Evolutionary conservation across 2,888 invertebrate genomes (phyloP).

Genomic region (Hemaris fuciformis): DNA sequence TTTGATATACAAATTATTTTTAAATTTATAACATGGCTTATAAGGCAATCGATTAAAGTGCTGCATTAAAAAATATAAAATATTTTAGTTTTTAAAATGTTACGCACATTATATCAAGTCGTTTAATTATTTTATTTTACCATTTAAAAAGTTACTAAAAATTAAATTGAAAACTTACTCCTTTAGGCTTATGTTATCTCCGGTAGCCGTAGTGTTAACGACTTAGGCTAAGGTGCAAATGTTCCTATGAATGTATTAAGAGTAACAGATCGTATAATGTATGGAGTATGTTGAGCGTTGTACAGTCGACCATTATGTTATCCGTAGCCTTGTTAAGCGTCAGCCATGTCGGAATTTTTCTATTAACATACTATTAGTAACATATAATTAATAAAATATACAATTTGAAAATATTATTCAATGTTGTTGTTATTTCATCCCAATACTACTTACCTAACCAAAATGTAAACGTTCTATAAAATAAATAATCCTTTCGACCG

Average conservation of each 20-base stretch:
- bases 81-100: background rate
- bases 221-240: constrained; percentile 75
- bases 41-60: no score
- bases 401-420: constrained; percentile 32
- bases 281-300: constrained; percentile 40
- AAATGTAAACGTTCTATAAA: no score
- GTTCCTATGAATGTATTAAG: constrained; percentile 78
- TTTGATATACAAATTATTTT: no score
- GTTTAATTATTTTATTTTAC: no score
- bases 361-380: constrained; percentile 66
- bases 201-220: constrained; percentile 21
- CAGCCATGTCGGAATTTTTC: constrained; percentile 69
- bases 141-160: no score
- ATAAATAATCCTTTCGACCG: no score
- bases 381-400: constrained; percentile 61
- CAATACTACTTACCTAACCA: no score
- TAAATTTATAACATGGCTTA: no score
- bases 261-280: constrained; percentile 29
- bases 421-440: background rate
- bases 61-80: no score
- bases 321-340: constrained; percentile 63
- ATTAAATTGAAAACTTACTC: background rate
- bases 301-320: constrained; percentile 64
- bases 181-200: background rate
- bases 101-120: no score